Base-by-base conservation (phyloP, 2,888 invertebrate genomes). In the Teleiodes luculella region DNA sequence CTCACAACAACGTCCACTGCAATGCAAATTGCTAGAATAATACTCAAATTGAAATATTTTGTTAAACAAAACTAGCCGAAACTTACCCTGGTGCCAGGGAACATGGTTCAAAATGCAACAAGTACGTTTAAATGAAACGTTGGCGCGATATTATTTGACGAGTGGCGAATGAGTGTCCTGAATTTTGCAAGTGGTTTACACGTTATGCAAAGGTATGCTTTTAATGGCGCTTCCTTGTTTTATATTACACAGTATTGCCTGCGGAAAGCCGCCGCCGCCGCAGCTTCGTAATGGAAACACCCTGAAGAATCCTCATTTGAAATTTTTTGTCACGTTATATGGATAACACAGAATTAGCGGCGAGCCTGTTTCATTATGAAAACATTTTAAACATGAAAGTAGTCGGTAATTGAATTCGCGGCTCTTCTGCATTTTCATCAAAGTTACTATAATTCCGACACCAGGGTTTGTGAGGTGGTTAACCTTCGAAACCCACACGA, bases 161-260 rank as follows among this genome's bases (percentile, higher is more conserved):
- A 80, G 80, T 71, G 66, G 68, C 73, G 74, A 76, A 78, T 72
- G 80, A 79, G 80, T 79, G 78, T 78, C 74, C 76, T 80, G 83
- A 84, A 85, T 85, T 85, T 86, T 86, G 78, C 81, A 82, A 81
- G 74, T 78, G 78, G 76, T 79, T 78, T 76, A 74, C 80, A 74
- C 68, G 77, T 72, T 76, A 78, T 74, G 73, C 78, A 77, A 74
- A 77, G 75, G 55, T 68, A 76, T 76, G 76, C 74, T 78, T 75
- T 80, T 83, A 82, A 83, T 76, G 74, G 72, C 57, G 63, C 67
- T 71, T 74, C 67, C 77, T 80, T 80, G 76, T 80, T 79, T 78
- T 70, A 72, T 77, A 78, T 78, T 72, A 43, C 43, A 28, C 28
- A 76, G 66, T 53, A 56, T 28, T 24, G 24, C 24, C 24, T 3